Evolutionary conservation across 2,113 vertebrate species (phyloP), one percentile per base, ranked within the genome.

Genomic region (Forbesichthys papilliferus): DNA sequence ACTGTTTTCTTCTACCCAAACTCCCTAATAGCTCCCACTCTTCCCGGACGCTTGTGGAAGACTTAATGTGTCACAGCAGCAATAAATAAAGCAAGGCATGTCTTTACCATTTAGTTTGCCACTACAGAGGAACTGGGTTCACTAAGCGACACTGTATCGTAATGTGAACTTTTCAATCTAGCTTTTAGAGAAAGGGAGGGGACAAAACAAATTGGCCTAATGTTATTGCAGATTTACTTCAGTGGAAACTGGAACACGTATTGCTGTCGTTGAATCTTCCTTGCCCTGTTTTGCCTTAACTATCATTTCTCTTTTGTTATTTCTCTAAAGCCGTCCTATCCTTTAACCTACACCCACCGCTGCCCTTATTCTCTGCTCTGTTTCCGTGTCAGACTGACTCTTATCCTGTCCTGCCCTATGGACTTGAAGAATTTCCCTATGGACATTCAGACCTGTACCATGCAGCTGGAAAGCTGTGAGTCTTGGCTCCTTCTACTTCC

Each of bases 391-490:
- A 97, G 96, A 92, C 88, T 98, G 83, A 98, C 95, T 1, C 92
- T 98, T 71, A 94, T 92, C 91, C 90, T 98, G 65, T 97, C 95
- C 85, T 98, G 96, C 85, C 96, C 95, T 63, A 98, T 97, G 96
- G 95, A 98, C 84, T 94, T 98, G 89, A 97, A 97, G 93, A 97
- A 98, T 89, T 98, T 98, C 88, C 96, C 96, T 67, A 97, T 97
- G 96, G 96, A 98, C 81, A 96, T 95, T 88, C 96, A 98, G 90
- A 98, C 95, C 0, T 98, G 95, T 84, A 95, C 94, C 4, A 98
- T 97, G 96, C 95, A 98, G 90, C 92, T 98, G 77, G 96, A 98
- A 87, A 97, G 96, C 88, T 97, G 96, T 98, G 92, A 96, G 96
- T 96, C 81, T 68, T 75, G 20, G 61, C 68, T 57, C 81, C 60